Conservation (phyloP, 2,113 vertebrate species). For the Corythornis madagascariensis region DNA sequence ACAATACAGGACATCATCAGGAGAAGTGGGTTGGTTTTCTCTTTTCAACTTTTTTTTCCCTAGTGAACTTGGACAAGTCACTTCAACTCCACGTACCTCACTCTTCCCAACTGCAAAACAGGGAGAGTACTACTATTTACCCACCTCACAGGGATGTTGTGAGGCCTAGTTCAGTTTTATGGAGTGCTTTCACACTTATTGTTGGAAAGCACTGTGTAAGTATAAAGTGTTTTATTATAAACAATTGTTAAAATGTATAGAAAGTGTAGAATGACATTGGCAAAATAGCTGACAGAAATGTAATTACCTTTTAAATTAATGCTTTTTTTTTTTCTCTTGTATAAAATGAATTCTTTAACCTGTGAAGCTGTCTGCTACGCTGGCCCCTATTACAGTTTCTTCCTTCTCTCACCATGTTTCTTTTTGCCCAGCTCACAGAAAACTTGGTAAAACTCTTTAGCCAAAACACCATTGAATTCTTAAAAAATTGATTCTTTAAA, state of each 20-base stretch:
- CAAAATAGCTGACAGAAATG: slow-evolving; percentile 29
- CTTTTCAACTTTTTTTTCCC: neutral
- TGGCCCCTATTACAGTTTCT: neutral
- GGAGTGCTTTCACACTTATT: neutral
- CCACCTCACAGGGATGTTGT: slow-evolving; percentile 55
- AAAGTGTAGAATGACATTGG: neutral
- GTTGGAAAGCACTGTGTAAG: slow-evolving; percentile 23
- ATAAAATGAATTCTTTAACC: neutral
- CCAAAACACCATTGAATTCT: neutral
- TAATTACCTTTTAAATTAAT: slow-evolving; percentile 15
- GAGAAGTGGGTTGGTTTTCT: neutral
- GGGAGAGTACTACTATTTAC: neutral
- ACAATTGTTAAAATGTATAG: slow-evolving; percentile 1
- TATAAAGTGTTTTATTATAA: neutral
- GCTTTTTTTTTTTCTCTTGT: slow-evolving; percentile 20
- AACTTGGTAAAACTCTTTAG: neutral
- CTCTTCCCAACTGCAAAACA: neutral
- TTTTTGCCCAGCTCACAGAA: neutral
- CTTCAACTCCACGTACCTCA: neutral
- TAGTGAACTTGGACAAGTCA: neutral
- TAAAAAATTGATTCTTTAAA: neutral
- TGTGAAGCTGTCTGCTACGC: neutral
- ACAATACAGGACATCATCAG: neutral
- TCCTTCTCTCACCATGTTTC: neutral
- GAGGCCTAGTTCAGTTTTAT: neutral